Percentiles rank a stretch among this genome's conserved stretches.
Conservation (phyloP, 2,888 invertebrate genomes). For the Lampropteryx suffumata region DNA sequence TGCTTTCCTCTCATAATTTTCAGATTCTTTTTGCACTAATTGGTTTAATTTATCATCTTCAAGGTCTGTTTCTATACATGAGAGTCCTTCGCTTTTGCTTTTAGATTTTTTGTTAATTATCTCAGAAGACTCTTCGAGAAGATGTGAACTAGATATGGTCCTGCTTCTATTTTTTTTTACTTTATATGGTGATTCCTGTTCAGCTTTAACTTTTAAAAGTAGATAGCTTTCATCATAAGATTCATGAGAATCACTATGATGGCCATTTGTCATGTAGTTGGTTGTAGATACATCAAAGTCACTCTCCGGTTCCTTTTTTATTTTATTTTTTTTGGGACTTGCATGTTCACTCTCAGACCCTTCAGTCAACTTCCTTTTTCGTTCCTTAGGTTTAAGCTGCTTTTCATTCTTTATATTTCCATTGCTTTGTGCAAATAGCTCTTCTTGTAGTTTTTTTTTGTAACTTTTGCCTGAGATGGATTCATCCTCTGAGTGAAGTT, state of each 20-base stretch:
- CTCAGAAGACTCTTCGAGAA: background rate
- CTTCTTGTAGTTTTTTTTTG: slow-evolving; percentile 28
- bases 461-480: slow-evolving; percentile 27
- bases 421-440: slow-evolving; percentile 11
- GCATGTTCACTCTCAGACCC: slow-evolving; percentile 19
- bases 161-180: slow-evolving; percentile 35
- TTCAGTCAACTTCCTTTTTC: slow-evolving; percentile 30
- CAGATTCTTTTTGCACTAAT: slow-evolving; percentile 17
- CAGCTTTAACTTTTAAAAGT: slow-evolving; percentile 52
- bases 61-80: slow-evolving; percentile 20
- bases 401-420: background rate
- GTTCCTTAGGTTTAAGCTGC: background rate
- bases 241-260: slow-evolving; percentile 3
- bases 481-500: slow-evolving; percentile 21
- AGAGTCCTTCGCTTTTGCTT: slow-evolving; percentile 21
- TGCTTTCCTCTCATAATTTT: slow-evolving; percentile 25
- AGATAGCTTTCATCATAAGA: slow-evolving; percentile 43
- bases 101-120: background rate
- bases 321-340: slow-evolving; percentile 35
- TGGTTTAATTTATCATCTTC: slow-evolving; percentile 13
- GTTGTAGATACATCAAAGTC: slow-evolving; percentile 40
- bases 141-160: slow-evolving; percentile 35
- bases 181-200: slow-evolving; percentile 34
- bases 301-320: slow-evolving; percentile 54
- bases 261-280: slow-evolving; percentile 38